Evolutionary conservation across 2,888 invertebrate species (phyloP).

Genomic region (Homarus gammarus): DNA sequence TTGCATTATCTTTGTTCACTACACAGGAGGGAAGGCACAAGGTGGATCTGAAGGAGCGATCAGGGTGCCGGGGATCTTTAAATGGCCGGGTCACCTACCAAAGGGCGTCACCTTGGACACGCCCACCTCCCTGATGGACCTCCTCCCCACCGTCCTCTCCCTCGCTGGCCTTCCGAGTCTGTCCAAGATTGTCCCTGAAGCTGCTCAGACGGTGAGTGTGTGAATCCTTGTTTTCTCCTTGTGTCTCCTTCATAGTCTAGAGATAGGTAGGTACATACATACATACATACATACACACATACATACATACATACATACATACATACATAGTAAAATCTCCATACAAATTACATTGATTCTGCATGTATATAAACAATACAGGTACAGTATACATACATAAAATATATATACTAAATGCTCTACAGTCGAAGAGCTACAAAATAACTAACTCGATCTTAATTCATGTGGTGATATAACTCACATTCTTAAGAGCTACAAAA

Average conservation of each 20-base stretch:
- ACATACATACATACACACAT: conserved; percentile 6
- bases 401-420: too few relatives aligned
- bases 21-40: conserved; percentile 76
- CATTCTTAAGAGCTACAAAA: neutral
- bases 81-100: conserved; percentile 81
- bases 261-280: neutral
- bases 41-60: conserved; percentile 81
- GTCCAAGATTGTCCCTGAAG: conserved; percentile 27
- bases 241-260: too few relatives aligned
- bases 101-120: conserved; percentile 78
- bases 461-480: too few relatives aligned
- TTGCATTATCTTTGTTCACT: neutral
- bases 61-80: conserved; percentile 81
- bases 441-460: too few relatives aligned
- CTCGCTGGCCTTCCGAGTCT: conserved; percentile 77
- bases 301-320: too few relatives aligned
- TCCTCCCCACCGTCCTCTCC: conserved; percentile 79
- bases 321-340: neutral
- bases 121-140: conserved; percentile 79
- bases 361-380: too few relatives aligned
- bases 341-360: neutral
- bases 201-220: too few relatives aligned
- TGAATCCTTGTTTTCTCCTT: too few relatives aligned
- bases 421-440: too few relatives aligned
- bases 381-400: too few relatives aligned